Conservation (phyloP, 2,888 invertebrate species). For the Cheilosia grossa region DNA sequence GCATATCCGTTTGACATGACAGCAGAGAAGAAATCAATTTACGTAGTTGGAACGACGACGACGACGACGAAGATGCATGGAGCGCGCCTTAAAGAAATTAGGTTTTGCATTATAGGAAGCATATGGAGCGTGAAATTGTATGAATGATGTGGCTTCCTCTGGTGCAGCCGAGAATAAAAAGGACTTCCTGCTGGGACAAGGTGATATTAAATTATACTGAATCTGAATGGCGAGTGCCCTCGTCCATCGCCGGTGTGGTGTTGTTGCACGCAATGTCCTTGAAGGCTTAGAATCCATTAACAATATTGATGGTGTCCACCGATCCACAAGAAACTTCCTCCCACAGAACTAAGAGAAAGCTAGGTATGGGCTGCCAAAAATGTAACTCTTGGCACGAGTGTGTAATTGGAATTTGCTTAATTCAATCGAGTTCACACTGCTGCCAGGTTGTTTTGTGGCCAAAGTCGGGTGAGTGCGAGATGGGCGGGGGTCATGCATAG, state of each 20-base stretch:
- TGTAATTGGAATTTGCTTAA: slow-evolving; percentile 35
- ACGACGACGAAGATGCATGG: slow-evolving; percentile 58
- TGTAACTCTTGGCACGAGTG: slow-evolving; percentile 1
- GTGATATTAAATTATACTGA: slow-evolving; percentile 42
- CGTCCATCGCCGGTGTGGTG: slow-evolving; percentile 7
- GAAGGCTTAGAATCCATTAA: slow-evolving; percentile 30
- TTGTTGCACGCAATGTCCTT: slow-evolving; percentile 39
- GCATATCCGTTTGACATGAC: slow-evolving; percentile 65
- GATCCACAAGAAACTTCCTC: neutral
- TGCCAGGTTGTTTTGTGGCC: slow-evolving; percentile 48
- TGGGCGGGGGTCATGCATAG: slow-evolving; percentile 16
- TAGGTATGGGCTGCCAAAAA: slow-evolving; percentile 31
- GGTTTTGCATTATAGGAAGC: slow-evolving; percentile 65
- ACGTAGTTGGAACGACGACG: slow-evolving; percentile 45
- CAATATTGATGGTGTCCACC: slow-evolving; percentile 6
- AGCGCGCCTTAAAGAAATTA: slow-evolving; percentile 68
- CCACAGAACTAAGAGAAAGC: slow-evolving; percentile 16
- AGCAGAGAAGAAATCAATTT: slow-evolving; percentile 71
- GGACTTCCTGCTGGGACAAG: slow-evolving; percentile 3
- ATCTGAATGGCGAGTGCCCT: neutral
- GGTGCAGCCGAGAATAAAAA: slow-evolving; percentile 14
- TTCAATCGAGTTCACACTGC: slow-evolving; percentile 49
- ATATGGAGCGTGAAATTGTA: slow-evolving; percentile 73
- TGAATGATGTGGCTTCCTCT: slow-evolving; percentile 58
- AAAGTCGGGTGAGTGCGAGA: neutral